phyloP scores from a whole-genome alignment of 2,113 vertebrate genomes.

The Hucho hucho region DNA sequence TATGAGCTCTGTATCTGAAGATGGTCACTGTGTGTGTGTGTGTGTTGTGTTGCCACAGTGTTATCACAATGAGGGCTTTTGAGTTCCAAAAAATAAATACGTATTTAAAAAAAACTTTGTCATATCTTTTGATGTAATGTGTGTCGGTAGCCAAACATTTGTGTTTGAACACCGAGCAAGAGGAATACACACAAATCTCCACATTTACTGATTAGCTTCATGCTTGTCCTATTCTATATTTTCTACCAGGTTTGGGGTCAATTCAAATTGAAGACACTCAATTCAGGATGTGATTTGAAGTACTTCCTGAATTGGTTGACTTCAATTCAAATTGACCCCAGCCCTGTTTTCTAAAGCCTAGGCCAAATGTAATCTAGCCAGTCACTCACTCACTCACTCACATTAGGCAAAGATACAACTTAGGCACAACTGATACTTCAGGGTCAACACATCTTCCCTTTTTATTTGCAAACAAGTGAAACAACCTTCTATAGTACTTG shows the following conservation, averaged over 20 bases:
- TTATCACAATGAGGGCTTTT: constrained; percentile 42
- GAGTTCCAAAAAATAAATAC: constrained; percentile 40
- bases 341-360: too few relatives aligned
- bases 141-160: too few relatives aligned
- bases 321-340: too few relatives aligned
- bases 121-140: neutral
- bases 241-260: too few relatives aligned
- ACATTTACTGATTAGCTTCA: too few relatives aligned
- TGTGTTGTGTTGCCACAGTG: constrained; percentile 52
- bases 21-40: constrained; percentile 31
- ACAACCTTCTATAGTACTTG: constrained; percentile 40
- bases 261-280: too few relatives aligned
- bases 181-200: neutral
- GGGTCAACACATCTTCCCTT: constrained; percentile 14
- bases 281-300: too few relatives aligned
- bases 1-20: constrained; percentile 58
- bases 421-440: constrained; percentile 1
- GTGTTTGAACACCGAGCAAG: too few relatives aligned
- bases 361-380: neutral
- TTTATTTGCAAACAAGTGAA: constrained; percentile 47
- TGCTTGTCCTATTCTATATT: too few relatives aligned
- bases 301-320: too few relatives aligned
- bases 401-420: neutral
- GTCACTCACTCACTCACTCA: neutral
- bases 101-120: constrained; percentile 13